Evolutionary conservation across 1,140 invertebrate species (phyloP).

Genomic region (Oryzaephilus surinamensis): DNA sequence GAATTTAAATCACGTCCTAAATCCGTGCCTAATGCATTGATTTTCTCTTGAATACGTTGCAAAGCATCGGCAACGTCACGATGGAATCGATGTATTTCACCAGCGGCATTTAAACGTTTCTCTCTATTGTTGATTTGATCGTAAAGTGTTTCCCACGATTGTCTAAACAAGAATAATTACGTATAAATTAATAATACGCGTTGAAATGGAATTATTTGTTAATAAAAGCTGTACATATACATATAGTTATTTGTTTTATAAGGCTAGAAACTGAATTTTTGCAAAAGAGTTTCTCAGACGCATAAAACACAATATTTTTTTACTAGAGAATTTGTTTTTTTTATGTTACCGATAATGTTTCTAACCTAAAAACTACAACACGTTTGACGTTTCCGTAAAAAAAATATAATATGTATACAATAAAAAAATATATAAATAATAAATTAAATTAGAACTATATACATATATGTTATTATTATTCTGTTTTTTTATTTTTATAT

Average conservation of each 20-base stretch:
- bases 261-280: too few species aligned
- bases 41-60: slow-evolving; percentile 82
- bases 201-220: too few species aligned
- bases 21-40: slow-evolving; percentile 71
- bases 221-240: too few species aligned
- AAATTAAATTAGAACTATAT: slow-evolving; percentile 1
- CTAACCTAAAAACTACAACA: too few species aligned
- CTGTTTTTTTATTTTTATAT: too few species aligned
- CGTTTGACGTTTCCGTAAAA: too few species aligned
- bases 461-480: too few species aligned
- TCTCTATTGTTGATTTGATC: slow-evolving; percentile 78
- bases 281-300: too few species aligned
- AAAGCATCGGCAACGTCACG: slow-evolving; percentile 89
- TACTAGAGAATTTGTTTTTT: too few species aligned
- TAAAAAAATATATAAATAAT: slow-evolving; percentile 5
- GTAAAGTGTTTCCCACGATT: slow-evolving; percentile 79
- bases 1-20: slow-evolving; percentile 81
- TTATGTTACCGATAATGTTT: too few species aligned
- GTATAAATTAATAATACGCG: slow-evolving; percentile 1
- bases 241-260: too few species aligned
- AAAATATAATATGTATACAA: slow-evolving; percentile 7
- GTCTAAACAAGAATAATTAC: slow-evolving; percentile 41
- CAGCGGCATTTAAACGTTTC: slow-evolving; percentile 78
- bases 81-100: slow-evolving; percentile 94
- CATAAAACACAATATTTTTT: too few species aligned